Evolutionary conservation across 2,888 invertebrate species (phyloP).

Genomic region (Heliconius aoede): DNA sequence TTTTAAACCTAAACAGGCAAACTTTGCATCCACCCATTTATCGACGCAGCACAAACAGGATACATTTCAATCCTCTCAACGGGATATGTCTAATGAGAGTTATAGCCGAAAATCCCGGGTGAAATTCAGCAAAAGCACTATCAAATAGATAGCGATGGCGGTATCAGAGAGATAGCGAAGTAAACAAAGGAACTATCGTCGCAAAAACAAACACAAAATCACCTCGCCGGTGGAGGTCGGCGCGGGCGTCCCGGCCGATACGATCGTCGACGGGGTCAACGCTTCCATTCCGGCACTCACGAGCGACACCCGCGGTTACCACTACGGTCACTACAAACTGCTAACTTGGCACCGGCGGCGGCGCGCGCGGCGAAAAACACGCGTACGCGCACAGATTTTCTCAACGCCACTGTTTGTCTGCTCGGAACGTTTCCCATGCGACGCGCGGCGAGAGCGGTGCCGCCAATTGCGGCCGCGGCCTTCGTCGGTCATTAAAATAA

Average conservation of each 20-base stretch:
- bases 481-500: constrained; percentile 59
- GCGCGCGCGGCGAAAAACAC: constrained; percentile 62
- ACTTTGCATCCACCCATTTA: constrained; percentile 46
- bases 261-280: constrained; percentile 68
- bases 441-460: constrained; percentile 50
- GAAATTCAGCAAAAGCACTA: constrained; percentile 61
- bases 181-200: constrained; percentile 50
- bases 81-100: constrained; percentile 50
- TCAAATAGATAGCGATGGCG: neutral
- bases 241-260: constrained; percentile 47
- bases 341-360: constrained; percentile 62
- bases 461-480: constrained; percentile 55
- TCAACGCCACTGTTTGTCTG: constrained; percentile 77
- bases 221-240: constrained; percentile 59
- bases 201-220: constrained; percentile 76
- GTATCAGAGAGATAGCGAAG: constrained; percentile 23
- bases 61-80: constrained; percentile 55
- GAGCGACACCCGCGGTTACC: constrained; percentile 50
- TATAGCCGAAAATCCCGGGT: constrained; percentile 51
- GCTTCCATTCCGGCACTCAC: constrained; percentile 67
- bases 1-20: constrained; percentile 59
- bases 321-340: constrained; percentile 69
- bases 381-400: constrained; percentile 73
- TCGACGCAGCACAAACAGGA: constrained; percentile 54
- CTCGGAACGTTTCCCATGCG: constrained; percentile 59